phyloP scores from a whole-genome alignment of 2,888 invertebrate species.

The Lacanobia oleracea region DNA sequence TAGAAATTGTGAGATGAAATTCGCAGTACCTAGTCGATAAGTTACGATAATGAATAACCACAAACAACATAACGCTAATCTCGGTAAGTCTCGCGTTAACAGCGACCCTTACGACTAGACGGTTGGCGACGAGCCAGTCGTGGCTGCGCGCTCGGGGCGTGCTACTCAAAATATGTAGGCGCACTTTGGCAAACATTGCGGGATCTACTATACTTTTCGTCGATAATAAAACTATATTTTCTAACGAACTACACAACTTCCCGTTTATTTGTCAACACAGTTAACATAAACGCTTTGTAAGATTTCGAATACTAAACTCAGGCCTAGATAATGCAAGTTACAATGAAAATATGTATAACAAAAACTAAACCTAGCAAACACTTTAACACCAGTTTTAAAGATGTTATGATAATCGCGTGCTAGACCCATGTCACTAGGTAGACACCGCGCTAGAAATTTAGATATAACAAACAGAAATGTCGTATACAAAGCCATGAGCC shows the following conservation, averaged over 20 bases:
- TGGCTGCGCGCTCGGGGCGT: constrained; percentile 29
- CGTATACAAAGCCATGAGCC: constrained; percentile 24
- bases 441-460: constrained; percentile 45
- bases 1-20: constrained; percentile 18
- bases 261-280: constrained; percentile 60
- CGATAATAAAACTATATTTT: constrained; percentile 74
- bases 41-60: constrained; percentile 38
- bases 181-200: constrained; percentile 70
- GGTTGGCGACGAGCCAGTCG: constrained; percentile 62
- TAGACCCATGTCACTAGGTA: constrained; percentile 67
- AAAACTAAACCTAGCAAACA: not conserved
- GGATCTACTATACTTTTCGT: constrained; percentile 64
- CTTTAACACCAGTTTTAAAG: constrained; percentile 48
- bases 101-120: constrained; percentile 53
- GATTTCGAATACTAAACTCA: constrained; percentile 1
- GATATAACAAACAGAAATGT: constrained; percentile 49
- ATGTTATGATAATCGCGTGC: constrained; percentile 61
- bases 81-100: constrained; percentile 45
- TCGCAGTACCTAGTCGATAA: constrained; percentile 23
- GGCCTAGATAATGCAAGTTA: not conserved
- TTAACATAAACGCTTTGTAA: constrained; percentile 40
- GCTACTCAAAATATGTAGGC: constrained; percentile 61
- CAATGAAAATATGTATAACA: not conserved
- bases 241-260: constrained; percentile 59
- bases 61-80: constrained; percentile 40